Evolutionary conservation across 2,888 invertebrate genomes (phyloP), one percentile per base, ranked within the genome.

Genomic region (Phorcus lineatus): DNA sequence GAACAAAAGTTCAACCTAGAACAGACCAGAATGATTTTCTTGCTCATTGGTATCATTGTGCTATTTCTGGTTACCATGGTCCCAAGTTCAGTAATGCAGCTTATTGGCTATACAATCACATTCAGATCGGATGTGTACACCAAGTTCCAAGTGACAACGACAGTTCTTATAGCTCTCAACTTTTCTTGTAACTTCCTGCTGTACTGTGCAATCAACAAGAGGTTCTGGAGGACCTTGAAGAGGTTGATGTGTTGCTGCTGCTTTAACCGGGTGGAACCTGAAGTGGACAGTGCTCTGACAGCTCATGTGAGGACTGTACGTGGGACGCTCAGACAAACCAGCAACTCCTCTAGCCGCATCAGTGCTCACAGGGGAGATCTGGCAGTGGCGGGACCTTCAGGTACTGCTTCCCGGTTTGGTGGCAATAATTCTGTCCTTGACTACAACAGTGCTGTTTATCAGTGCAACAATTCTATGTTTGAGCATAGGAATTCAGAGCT

Each of bases 131-230:
- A 54, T 22, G 16, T 57, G 24, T 82, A 76, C 81, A 67, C 17
- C 22, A 77, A 31, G 54, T 62, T 81, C 40, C 76, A 75, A 28
- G 40, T 83, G 40, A 77, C 74, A 22, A 78, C 79, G 52, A 78
- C 80, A 47, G 70, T 78, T 16, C 79, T 81, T 11, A 67, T 81
- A 53, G 74, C 77, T 54, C 19, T 80, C 22, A 83, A 82, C 79
- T 82, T 80, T 53, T 78, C 82, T 2, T 80, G 82, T 53, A 82
- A 82, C 62, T 82, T 82, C 66, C 31, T 82, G n/a, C 67, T 82
- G 24, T 82, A 80, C 74, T 82, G 82, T 62, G 52, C 76, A 7
- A 80, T 82, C 74, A 82, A 82, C 77, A 78, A 40, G 17, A 78
- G 82, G 28, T 82, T 82, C 54, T 76, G 80, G 76, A 67, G n/a